Base-by-base conservation (phyloP, 2,888 invertebrate genomes). In the Camponotus fellah region DNA sequence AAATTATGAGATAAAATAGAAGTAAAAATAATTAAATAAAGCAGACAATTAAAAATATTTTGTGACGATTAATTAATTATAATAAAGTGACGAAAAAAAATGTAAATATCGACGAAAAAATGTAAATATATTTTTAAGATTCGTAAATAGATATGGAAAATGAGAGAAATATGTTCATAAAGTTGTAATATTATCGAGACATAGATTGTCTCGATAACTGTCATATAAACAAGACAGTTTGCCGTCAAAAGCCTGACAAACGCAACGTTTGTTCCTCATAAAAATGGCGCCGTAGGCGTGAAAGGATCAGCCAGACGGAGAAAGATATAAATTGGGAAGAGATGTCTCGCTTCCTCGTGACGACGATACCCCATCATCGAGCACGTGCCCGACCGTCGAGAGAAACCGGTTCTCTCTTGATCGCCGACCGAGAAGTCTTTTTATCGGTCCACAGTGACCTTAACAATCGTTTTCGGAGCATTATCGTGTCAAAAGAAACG, bases 361-460 rank as follows among this genome's bases (percentile, higher is more conserved):
- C 84, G 86, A 66, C 66, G 83, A 46, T 62, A 85, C 84, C 84
- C 88, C 89, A 88, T 88, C 89, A 88, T 89, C 85, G 81, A 85
- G 88, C 90, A 90, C 90, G 90, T 90, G 90, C 90, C 88, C 82
- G 84, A 58, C 86, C 85, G 34, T 56, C 74, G 56, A 66, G 72
- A 72, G 75, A 84, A 90, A 90, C 90, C 90, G 90, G 90, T 90
- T 90, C 60, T 71, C 86, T 83, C 65, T 76, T 83, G 76, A 77
- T 83, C 87, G 77, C 69, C 83, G 79, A 66, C 74, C 80, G 76
- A 66, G 83, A 62, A 83, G 83, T 69, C 66, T 86, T 85, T 83
- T 83, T 83, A 79, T 74, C 82, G 60, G 82, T 69, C 68, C 9
- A 21, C 37, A 12, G 21, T 53, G 75, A 76, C 68, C 65, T 82